phyloP scores from a whole-genome alignment of 2,113 vertebrate genomes.

The Ivindomyrus marchei region DNA sequence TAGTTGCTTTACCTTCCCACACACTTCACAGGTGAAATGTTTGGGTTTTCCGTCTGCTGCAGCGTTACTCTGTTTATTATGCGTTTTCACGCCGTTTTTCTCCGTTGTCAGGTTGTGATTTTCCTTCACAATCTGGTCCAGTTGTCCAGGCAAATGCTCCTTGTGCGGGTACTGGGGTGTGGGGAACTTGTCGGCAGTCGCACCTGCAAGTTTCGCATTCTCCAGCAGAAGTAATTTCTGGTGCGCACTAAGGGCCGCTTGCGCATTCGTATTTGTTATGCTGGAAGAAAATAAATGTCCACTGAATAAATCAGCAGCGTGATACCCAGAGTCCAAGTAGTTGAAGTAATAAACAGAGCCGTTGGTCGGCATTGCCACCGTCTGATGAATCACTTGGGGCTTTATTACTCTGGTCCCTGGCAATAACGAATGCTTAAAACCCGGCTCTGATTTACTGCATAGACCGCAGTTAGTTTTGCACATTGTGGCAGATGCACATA shows the following conservation, averaged over 20 bases:
- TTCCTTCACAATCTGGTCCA: slow-evolving; percentile 94
- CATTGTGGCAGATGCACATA: slow-evolving; percentile 69
- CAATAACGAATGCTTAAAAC: slow-evolving; percentile 62
- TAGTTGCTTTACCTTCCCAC: slow-evolving; percentile 79
- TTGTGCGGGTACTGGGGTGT: slow-evolving; percentile 80
- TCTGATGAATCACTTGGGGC: slow-evolving; percentile 89
- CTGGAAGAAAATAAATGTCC: slow-evolving; percentile 81
- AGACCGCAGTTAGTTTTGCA: slow-evolving; percentile 85
- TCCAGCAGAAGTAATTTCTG: slow-evolving; percentile 88
- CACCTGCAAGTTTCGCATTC: slow-evolving; percentile 74
- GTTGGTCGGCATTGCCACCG: slow-evolving; percentile 73
- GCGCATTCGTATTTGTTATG: slow-evolving; percentile 69
- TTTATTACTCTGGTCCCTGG: slow-evolving; percentile 80
- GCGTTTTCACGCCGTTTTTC: slow-evolving; percentile 67
- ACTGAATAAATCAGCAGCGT: slow-evolving; percentile 77
- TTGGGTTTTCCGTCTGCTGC: slow-evolving; percentile 80
- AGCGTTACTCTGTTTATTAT: slow-evolving; percentile 64
- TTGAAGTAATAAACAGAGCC: slow-evolving; percentile 93
- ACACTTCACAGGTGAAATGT: slow-evolving; percentile 97
- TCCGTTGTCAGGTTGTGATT: slow-evolving; percentile 68
- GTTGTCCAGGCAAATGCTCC: slow-evolving; percentile 83
- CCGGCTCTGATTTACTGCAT: slow-evolving; percentile 78
- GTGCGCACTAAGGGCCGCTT: slow-evolving; percentile 77
- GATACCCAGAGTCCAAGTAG: slow-evolving; percentile 88
- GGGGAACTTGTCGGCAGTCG: slow-evolving; percentile 75